Evolutionary conservation across 92 coral and sea anemone species (phyloP), one percentile per base, ranked within the genome.

Genomic region (Chrysogorgia sp.): DNA sequence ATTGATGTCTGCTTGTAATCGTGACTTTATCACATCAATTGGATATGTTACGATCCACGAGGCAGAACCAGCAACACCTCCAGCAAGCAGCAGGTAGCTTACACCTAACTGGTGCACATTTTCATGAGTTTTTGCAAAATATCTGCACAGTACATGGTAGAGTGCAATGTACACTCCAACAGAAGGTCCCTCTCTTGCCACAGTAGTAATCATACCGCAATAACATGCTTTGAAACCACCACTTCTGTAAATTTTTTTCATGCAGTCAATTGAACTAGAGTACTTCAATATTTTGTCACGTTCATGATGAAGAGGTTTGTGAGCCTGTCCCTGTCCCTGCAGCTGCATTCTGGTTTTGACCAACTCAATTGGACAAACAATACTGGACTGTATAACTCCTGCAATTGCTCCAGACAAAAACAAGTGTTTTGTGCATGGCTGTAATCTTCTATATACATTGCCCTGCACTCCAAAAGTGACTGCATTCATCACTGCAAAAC

Each of bases 381-480:
- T 85, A 37, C 92, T 45, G 2, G 94, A 90, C 52, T 96, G 99
- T 10, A 85, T 92, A 25, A 91, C 84, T 8, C 99, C 99, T 19
- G 96, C 91, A 7, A 96, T 29, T 10, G 88, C 84, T 2, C 97
- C 97, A 9, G 99, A 87, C 24, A 91, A 32, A 61, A 81, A 78
- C 65, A 92, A 88, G 45, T 84, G 84, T 10, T 64, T 56, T 31
- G 74, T 30, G 19, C 89, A 90, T 6, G 92, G 90, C 56, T 87
- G 90, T 15, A 96, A 86, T 34, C 88, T 21, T 15, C 92, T 83
- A 10, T 85, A 66, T 1, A 84, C 63, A 57, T 87, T 86, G 25
- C 92, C 96, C 63, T 96, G 99, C 50, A 96, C 96, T 14, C 99
- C 99, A 91, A 96, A 96, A 3, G 88, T 64, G 32, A 96, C 90